phyloP scores from a whole-genome alignment of 2,797 vertebrate genomes.

The Chelmon rostratus region DNA sequence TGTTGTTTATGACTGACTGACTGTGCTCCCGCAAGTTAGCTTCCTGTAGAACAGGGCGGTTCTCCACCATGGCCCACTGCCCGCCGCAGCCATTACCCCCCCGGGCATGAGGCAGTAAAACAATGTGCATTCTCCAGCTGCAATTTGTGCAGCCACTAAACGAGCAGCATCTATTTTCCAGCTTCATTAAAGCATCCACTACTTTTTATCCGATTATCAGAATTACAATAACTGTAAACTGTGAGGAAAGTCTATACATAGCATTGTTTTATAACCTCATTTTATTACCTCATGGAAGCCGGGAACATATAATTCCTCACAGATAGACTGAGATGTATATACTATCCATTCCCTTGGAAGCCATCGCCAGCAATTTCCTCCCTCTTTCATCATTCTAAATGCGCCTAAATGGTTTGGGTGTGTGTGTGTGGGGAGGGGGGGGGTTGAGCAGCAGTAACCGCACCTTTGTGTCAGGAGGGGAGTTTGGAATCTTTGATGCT shows the following conservation, averaged over 20 bases:
- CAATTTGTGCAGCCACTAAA: slow-evolving; percentile 44
- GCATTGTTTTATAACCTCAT: slow-evolving; percentile 64
- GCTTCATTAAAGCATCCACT: slow-evolving; percentile 52
- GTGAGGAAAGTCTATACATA: slow-evolving; percentile 28
- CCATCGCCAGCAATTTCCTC: slow-evolving; percentile 80
- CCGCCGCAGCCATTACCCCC: slow-evolving; percentile 55
- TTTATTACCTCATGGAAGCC: slow-evolving; percentile 62
- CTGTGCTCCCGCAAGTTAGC: slow-evolving; percentile 30
- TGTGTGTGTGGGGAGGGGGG: slow-evolving; percentile 39
- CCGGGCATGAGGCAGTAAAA: slow-evolving; percentile 57
- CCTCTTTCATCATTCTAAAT: slow-evolving; percentile 87
- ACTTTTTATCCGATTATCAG: slow-evolving; percentile 55
- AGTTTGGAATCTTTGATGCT: slow-evolving; percentile 81
- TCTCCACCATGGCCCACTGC: slow-evolving; percentile 36
- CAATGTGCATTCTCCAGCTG: slow-evolving; percentile 42
- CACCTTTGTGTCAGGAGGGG: slow-evolving; percentile 77
- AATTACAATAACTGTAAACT: slow-evolving; percentile 64
- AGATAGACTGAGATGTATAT: slow-evolving; percentile 74
- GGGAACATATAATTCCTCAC: slow-evolving; percentile 61
- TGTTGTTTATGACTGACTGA: slow-evolving; percentile 73
- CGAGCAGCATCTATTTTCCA: slow-evolving; percentile 26
- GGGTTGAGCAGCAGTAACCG: slow-evolving; percentile 77
- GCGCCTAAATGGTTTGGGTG: slow-evolving; percentile 79
- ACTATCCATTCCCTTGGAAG: slow-evolving; percentile 73
- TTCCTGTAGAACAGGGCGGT: slow-evolving; percentile 35